These are phyloP conservation scores for Albula glossodonta DNA, from an alignment of 2,113 vertebrate genomes.

Conservation along the genomic window DNA sequence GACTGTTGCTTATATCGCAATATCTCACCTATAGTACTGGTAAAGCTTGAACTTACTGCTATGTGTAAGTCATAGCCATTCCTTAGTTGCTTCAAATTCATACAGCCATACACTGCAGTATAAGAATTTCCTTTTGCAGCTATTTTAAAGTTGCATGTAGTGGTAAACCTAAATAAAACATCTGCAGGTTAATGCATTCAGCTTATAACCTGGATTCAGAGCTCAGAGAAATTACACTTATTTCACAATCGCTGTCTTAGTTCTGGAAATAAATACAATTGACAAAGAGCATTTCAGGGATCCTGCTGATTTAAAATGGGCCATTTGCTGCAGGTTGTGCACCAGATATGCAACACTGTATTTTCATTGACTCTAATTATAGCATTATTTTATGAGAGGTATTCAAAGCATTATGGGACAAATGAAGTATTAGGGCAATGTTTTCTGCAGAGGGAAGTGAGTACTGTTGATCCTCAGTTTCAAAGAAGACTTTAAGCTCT, in stretches of 20 bases:
- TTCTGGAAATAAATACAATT: slow-evolving; percentile 17
- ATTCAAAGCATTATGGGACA: neutral
- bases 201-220: neutral
- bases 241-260: slow-evolving; percentile 1
- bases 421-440: neutral
- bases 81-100: neutral
- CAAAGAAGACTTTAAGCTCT: slow-evolving; percentile 5
- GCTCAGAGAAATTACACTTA: neutral
- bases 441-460: neutral
- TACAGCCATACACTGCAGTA: neutral
- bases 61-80: neutral
- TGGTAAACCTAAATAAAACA: neutral
- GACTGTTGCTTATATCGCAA: neutral
- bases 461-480: neutral
- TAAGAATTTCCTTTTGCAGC: neutral
- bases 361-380: slow-evolving; percentile 1
- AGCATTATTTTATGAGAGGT: neutral
- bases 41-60: neutral
- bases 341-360: neutral
- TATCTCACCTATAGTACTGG: neutral
- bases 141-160: neutral
- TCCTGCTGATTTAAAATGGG: slow-evolving; percentile 13
- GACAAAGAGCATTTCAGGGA: slow-evolving; percentile 4
- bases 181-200: slow-evolving; percentile 8
- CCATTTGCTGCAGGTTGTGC: slow-evolving; percentile 5